These are phyloP conservation scores for Octodon degus DNA, from an alignment of 2,113 vertebrate genomes.

Conservation along the genomic window DNA sequence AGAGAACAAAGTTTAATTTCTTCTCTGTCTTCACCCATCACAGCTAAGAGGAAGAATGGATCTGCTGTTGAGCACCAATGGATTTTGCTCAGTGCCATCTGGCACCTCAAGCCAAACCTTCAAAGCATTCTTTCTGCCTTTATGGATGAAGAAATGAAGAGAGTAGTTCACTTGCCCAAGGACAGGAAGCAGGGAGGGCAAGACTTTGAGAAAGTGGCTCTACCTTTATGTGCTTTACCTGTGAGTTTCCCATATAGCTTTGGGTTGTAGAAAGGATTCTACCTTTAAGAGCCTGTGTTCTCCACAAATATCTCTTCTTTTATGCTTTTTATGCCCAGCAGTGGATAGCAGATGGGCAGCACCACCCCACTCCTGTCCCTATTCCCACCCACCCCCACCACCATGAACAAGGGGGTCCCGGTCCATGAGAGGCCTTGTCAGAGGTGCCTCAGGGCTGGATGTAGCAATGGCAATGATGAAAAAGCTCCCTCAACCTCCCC, in stretches of 20 bases:
- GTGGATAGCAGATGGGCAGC: neutral
- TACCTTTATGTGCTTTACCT: neutral
- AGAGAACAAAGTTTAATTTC: neutral
- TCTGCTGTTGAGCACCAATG: rapidly evolving
- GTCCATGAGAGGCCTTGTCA: too few species aligned
- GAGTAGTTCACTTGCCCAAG: neutral
- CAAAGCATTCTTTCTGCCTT: neutral
- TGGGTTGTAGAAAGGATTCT: neutral
- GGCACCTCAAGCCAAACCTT: neutral
- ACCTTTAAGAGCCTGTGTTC: neutral
- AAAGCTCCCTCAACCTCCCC: neutral
- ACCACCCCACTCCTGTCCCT: too few species aligned
- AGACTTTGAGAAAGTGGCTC: neutral
- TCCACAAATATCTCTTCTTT: neutral
- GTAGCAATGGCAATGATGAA: neutral
- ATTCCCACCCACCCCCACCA: neutral
- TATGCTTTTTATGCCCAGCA: neutral
- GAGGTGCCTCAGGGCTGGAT: neutral
- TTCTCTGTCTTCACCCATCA: neutral
- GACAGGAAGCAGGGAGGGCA: neutral
- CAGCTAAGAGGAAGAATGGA: neutral
- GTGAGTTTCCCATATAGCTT: neutral
- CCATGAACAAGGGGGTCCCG: neutral
- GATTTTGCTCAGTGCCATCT: rapidly evolving
- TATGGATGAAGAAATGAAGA: neutral